Evolutionary conservation across 2,797 vertebrate genomes (phyloP).

Genomic region (Capromys pilorides): DNA sequence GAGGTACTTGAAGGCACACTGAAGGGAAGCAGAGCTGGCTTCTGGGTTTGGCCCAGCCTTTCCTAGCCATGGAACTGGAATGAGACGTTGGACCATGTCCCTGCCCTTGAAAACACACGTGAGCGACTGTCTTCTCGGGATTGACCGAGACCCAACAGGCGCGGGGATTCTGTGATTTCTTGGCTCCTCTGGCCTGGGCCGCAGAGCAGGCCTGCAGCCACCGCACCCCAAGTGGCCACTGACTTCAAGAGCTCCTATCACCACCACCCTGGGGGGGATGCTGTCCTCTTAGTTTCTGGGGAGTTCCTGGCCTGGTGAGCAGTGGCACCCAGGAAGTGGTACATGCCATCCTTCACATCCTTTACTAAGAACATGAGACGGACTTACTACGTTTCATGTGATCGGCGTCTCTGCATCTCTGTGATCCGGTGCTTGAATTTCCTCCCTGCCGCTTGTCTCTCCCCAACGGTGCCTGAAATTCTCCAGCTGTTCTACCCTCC

Average conservation of each 20-base stretch:
- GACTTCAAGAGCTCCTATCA: background rate
- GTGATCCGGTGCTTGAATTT: background rate
- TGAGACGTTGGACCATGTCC: background rate
- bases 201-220: background rate
- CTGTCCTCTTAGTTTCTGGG: background rate
- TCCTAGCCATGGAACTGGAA: background rate
- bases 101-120: background rate
- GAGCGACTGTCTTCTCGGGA: background rate
- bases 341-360: rapidly evolving
- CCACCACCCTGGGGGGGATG: rapidly evolving
- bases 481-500: background rate
- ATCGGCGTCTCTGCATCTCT: background rate
- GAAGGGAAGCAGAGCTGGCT: background rate
- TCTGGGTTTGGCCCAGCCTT: background rate
- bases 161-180: background rate
- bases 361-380: background rate
- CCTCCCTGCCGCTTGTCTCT: background rate
- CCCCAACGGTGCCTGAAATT: background rate
- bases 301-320: too few relatives aligned
- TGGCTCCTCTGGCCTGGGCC: background rate
- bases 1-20: background rate
- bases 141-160: background rate
- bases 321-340: background rate
- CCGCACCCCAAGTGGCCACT: rapidly evolving
- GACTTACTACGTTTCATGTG: too few relatives aligned